phyloP scores from a whole-genome alignment of 2,888 invertebrate species.

The Parascotia fuliginaria region DNA sequence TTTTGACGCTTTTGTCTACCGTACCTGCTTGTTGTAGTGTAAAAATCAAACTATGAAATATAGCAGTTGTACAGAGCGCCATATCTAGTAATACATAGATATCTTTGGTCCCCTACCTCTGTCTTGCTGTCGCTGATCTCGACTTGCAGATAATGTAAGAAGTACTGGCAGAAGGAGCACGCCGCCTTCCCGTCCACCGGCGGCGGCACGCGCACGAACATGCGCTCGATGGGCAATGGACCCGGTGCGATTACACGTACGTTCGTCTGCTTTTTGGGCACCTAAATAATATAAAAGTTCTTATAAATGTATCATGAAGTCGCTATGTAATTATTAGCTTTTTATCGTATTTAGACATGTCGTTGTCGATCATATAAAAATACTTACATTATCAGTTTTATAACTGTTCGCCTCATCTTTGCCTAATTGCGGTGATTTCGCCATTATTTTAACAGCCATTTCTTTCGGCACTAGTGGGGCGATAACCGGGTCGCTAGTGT shows the following conservation, averaged over 20 bases:
- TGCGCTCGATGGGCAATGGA: conserved; percentile 80
- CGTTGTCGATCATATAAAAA: not conserved
- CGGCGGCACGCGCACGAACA: conserved; percentile 62
- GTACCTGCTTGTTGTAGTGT: too few relatives aligned
- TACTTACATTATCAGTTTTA: conserved; percentile 49
- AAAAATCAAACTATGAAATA: too few relatives aligned
- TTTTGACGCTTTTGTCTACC: too few relatives aligned
- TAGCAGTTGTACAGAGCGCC: too few relatives aligned
- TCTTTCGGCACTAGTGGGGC: conserved; percentile 87
- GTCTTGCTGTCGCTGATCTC: conserved; percentile 88
- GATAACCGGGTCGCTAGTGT: conserved; percentile 71
- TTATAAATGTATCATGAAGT: too few relatives aligned
- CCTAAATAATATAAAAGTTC: too few relatives aligned
- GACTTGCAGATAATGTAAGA: conserved; percentile 92
- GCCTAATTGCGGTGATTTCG: conserved; percentile 51
- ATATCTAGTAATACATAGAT: too few relatives aligned
- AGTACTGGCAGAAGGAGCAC: conserved; percentile 93
- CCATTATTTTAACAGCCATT: conserved; percentile 60
- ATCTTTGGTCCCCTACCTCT: too few relatives aligned
- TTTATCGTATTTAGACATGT: too few relatives aligned
- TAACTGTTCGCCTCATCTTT: conserved; percentile 71
- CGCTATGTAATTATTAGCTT: too few relatives aligned
- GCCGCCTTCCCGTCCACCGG: conserved; percentile 65
- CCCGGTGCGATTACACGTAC: conserved; percentile 13
- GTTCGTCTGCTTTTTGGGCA: not conserved